Base-by-base conservation (phyloP, 2,888 invertebrate genomes). In the Empis stercorea region DNA sequence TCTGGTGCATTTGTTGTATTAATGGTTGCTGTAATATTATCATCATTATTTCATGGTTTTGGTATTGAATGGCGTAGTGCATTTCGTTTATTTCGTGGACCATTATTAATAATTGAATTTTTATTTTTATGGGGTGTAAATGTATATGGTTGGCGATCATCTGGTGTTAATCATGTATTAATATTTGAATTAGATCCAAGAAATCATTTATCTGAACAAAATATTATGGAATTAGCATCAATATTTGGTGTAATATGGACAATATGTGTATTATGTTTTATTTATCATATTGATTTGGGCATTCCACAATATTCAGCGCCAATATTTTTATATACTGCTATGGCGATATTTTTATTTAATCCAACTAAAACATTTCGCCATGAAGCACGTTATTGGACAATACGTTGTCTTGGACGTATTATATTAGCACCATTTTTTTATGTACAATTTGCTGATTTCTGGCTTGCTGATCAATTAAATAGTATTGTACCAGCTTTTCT, bases 401-500 rank as follows among this genome's bases (percentile, higher is more conserved):
- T 70, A 3, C 60, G 63, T 11, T 61, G 72, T 54, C 54, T 68
- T 71, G 77, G 76, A 70, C 71, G 81, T 20, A 76, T 85, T 56
- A 61, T 83, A 47, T 73, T 78, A 46, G 84, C 87, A 2, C 87
- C 87, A 16, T 84, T 85, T 58, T 82, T 81, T 59, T 79, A 79
- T 61, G 87, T 87, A 2, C 80, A 79, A 43, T 87, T 87, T 64
- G 86, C 87, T 51, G 87, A 87, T 68, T 87, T 87, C 71, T 87
- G 87, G 87, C 76, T 87, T 58, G 87, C 85, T 13, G 87, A 87
- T 72, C 87, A 87, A 64, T 65, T 87, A 38, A 88, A 86, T 62
- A 86, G 86, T 60, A 72, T 88, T 48, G 81, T 78, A 6, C 79
- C 79, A 2, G 83, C 82, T 2, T 75, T 91, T 53, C 68, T 84